Evolutionary conservation across 2,797 vertebrate genomes (phyloP).

Genomic region (Otolemur crassicaudatus): DNA sequence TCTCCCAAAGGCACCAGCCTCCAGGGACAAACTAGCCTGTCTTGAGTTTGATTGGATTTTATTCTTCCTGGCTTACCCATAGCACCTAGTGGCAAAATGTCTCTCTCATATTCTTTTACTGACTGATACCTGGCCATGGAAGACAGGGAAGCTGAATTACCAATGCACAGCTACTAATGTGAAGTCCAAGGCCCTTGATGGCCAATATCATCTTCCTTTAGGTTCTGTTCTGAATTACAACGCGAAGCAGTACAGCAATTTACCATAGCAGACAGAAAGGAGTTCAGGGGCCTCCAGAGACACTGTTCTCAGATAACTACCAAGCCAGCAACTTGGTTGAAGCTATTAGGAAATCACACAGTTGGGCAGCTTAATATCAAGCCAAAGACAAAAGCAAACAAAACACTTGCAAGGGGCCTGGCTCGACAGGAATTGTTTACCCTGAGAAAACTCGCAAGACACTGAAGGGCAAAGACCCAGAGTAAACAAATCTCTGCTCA

Average conservation of each 20-base stretch:
- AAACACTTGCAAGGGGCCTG: background rate
- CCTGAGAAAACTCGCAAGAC: background rate
- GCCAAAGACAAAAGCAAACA: slow-evolving; percentile 3
- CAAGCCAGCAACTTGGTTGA: background rate
- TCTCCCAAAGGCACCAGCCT: background rate
- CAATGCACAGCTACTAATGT: slow-evolving; percentile 15
- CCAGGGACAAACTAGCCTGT: background rate
- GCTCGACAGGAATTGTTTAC: background rate
- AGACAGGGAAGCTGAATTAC: background rate
- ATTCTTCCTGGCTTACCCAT: background rate
- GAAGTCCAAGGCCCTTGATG: background rate
- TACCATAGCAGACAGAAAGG: slow-evolving; percentile 14
- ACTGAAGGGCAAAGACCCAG: background rate
- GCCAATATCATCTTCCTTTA: background rate
- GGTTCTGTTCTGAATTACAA: background rate
- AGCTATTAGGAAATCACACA: background rate
- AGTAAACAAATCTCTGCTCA: slow-evolving; percentile 30
- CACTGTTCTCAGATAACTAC: slow-evolving; percentile 43
- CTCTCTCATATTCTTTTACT: background rate
- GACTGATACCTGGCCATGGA: background rate
- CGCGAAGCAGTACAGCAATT: background rate
- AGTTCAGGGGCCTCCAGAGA: slow-evolving; percentile 20
- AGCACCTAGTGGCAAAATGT: background rate
- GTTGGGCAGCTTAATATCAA: background rate
- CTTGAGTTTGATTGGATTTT: background rate